A percentile compares a stretch with the other conserved stretches of the same genome.
These are phyloP conservation scores for Dreissena rostriformis DNA, from an alignment of 1,140 invertebrate species.

Conservation along the genomic window DNA sequence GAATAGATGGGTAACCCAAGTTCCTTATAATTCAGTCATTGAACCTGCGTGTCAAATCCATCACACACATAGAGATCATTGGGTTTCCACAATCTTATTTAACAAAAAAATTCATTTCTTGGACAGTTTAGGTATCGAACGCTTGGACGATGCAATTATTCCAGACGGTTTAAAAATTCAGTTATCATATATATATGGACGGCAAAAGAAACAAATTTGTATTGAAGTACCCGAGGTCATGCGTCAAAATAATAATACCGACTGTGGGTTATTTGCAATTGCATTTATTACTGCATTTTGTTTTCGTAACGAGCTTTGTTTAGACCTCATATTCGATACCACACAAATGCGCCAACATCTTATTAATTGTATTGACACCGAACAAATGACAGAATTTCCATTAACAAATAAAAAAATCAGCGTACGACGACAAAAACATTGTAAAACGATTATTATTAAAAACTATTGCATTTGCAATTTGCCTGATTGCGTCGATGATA, in stretches of 20 bases:
- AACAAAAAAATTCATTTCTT: not conserved
- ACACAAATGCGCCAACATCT: not conserved
- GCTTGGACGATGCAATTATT: not conserved
- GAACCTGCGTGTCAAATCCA: not conserved
- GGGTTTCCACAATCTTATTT: not conserved
- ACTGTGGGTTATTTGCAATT: not conserved
- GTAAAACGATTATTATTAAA: not conserved
- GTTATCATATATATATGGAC: not conserved
- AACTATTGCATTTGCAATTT: not conserved
- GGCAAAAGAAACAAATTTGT: not conserved
- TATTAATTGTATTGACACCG: not conserved
- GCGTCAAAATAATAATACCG: not conserved
- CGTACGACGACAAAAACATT: not conserved
- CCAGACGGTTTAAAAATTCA: constrained; percentile 1
- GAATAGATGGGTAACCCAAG: not conserved
- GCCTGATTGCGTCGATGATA: not conserved
- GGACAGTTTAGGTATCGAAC: not conserved
- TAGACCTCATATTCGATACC: not conserved
- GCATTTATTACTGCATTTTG: not conserved
- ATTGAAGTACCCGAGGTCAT: not conserved
- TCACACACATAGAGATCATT: constrained; percentile 5
- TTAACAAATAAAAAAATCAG: not conserved
- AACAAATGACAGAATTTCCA: not conserved
- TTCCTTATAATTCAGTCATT: not conserved
- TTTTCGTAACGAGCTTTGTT: not conserved